Base-by-base conservation (phyloP, 2,113 vertebrate genomes). In the Oncorhynchus kisutch region DNA sequence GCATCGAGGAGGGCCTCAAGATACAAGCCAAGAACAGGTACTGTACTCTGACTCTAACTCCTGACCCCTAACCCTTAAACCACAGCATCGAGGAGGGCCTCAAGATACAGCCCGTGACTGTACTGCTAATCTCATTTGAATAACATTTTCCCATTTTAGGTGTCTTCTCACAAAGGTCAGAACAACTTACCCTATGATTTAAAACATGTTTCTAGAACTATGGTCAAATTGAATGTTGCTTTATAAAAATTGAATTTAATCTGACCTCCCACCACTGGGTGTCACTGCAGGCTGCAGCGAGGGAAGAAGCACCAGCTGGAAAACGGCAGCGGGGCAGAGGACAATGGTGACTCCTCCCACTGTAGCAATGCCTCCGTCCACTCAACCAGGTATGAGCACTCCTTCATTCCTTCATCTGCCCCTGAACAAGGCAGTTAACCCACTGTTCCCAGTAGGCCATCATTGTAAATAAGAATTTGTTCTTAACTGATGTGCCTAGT, bases 21-120 rank as follows among this genome's bases (percentile, higher is more conserved):
- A 99, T 99, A 76, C 97, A 99, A 88, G 98, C 98, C 2, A 92
- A 98, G 95, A 98, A 98, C 93, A 96, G 98, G 97, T 98, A 65
- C 57, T 31, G 27, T 27, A 27, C 27, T 3, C 27, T 27, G 27
- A 27, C n/a, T n/a, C 3, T 64, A 8, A 49, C 16, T n/a, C 72
- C 6, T 4, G 13, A 34, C 13, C 97, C 0, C 89, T 62, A 2
- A 34, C 14, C 24, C 31, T 14, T 31, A 5, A 29, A 96, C 72
- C 96, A 99, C 92, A 99, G 97, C 93, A 98, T 99, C 75, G 97
- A 99, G 85, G 97, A 99, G 62, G 98, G 96, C 34, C 92, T 99
- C 73, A 98, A 98, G 92, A 99, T 99, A 75, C 97, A 99, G 90
- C 31, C 31, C 12, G 13, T 14, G 25, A 6, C 39, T 45, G 9